Percentiles rank a stretch among this genome's conserved stretches.
These are phyloP conservation scores for Boloria euphrosyne DNA, from an alignment of 2,888 invertebrate species.

Conservation along the genomic window DNA sequence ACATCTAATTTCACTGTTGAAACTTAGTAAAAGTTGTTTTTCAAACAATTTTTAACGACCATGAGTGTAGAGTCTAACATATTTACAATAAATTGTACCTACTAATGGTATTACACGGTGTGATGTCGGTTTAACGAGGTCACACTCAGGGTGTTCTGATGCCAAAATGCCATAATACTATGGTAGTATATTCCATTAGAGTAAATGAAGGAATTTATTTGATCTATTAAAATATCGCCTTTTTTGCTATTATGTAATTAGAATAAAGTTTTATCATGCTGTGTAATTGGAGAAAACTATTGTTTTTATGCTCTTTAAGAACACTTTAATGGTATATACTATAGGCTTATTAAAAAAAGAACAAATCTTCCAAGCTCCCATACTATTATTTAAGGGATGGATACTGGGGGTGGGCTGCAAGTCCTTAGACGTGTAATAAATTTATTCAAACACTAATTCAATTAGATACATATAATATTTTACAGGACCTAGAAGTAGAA, in stretches of 20 bases:
- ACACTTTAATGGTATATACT: constrained; percentile 22
- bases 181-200: constrained; percentile 26
- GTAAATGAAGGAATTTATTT: not conserved
- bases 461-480: constrained; percentile 3
- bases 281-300: no score
- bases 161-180: constrained; percentile 33
- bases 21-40: constrained; percentile 31
- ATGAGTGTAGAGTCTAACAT: constrained; percentile 25
- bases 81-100: constrained; percentile 28
- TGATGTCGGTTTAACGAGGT: constrained; percentile 38
- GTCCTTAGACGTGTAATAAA: not conserved
- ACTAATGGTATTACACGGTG: constrained; percentile 28
- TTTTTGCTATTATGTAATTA: not conserved
- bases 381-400: not conserved
- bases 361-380: constrained; percentile 25
- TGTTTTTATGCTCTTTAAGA: not conserved
- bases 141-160: constrained; percentile 42
- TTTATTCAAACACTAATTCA: not conserved
- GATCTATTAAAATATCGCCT: not conserved
- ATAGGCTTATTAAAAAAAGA: constrained; percentile 9
- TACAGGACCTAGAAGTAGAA: constrained; percentile 1
- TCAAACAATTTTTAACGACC: constrained; percentile 23
- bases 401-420: not conserved
- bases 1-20: constrained; percentile 16
- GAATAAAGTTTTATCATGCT: not conserved